Evolutionary conservation across 2,888 invertebrate species (phyloP).

Genomic region (Chrysolina americana): DNA sequence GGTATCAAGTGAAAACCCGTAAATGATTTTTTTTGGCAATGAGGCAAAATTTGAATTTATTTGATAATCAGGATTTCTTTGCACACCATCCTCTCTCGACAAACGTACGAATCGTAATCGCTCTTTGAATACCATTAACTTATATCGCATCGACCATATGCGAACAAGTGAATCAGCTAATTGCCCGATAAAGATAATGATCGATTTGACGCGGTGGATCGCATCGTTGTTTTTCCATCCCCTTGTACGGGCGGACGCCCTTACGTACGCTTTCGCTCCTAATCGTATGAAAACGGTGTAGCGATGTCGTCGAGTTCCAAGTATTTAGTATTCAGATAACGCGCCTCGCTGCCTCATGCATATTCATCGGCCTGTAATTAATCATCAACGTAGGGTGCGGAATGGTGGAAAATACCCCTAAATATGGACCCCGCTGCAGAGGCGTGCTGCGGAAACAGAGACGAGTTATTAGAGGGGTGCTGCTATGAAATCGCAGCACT

Average conservation of each 20-base stretch:
- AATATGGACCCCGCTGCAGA: conserved; percentile 43
- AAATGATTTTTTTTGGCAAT: no score
- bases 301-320: conserved; percentile 54
- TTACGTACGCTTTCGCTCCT: conserved; percentile 44
- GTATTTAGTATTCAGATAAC: conserved; percentile 66
- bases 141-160: conserved; percentile 35
- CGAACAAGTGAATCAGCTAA: conserved; percentile 46
- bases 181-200: conserved; percentile 48
- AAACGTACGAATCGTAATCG: conserved; percentile 7
- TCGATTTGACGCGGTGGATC: conserved; percentile 34
- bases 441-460: background rate
- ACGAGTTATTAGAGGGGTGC: background rate
- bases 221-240: conserved; percentile 38
- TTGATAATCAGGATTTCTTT: no score
- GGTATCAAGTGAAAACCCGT: no score
- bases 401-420: conserved; percentile 51
- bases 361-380: conserved; percentile 68
- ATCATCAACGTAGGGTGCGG: conserved; percentile 63
- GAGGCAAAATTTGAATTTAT: no score
- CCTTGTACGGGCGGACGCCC: conserved; percentile 46
- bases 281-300: conserved; percentile 56
- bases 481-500: no score
- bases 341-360: conserved; percentile 66
- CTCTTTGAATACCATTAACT: conserved; percentile 34
- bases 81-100: no score